Evolutionary conservation across 2,888 invertebrate genomes (phyloP).

Genomic region (Lithophane socia): DNA sequence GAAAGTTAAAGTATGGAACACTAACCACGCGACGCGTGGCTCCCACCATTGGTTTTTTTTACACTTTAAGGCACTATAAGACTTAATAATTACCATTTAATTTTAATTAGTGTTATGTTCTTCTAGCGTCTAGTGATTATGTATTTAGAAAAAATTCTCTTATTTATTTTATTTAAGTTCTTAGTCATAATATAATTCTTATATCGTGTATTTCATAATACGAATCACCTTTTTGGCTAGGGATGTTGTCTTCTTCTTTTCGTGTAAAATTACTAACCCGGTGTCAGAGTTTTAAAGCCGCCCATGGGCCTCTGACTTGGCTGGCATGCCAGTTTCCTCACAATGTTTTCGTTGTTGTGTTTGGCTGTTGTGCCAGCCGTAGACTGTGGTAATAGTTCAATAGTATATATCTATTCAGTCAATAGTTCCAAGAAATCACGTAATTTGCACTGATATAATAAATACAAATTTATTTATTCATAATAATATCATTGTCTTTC

Average conservation of each 20-base stretch:
- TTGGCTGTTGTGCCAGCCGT: not conserved
- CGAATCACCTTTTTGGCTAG: not conserved
- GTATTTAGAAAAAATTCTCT: constrained; percentile 52
- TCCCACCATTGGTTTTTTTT: constrained; percentile 28
- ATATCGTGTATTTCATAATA: not conserved
- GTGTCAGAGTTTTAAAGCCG: too few species aligned
- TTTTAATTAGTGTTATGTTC: constrained; percentile 39
- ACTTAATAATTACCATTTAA: constrained; percentile 55
- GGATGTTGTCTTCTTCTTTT: not conserved
- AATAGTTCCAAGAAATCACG: constrained; percentile 27
- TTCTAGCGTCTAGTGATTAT: constrained; percentile 9
- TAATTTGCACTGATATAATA: constrained; percentile 21
- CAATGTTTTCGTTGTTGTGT: too few species aligned
- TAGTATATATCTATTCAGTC: constrained; percentile 8
- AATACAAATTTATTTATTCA: constrained; percentile 19
- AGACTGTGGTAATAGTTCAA: constrained; percentile 1
- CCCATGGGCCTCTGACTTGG: too few species aligned
- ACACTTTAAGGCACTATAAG: constrained; percentile 49
- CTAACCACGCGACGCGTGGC: constrained; percentile 12
- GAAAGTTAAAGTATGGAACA: constrained; percentile 19
- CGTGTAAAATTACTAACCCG: too few species aligned
- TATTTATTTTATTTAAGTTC: constrained; percentile 52
- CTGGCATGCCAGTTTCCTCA: too few species aligned
- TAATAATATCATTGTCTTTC: constrained; percentile 48
- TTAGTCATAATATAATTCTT: constrained; percentile 22